A percentile compares a stretch with the other conserved stretches of the same genome.
These are phyloP conservation scores for Poeciliopsis paucimaculata DNA, from an alignment of 2,797 vertebrate genomes.

Conservation along the genomic window DNA sequence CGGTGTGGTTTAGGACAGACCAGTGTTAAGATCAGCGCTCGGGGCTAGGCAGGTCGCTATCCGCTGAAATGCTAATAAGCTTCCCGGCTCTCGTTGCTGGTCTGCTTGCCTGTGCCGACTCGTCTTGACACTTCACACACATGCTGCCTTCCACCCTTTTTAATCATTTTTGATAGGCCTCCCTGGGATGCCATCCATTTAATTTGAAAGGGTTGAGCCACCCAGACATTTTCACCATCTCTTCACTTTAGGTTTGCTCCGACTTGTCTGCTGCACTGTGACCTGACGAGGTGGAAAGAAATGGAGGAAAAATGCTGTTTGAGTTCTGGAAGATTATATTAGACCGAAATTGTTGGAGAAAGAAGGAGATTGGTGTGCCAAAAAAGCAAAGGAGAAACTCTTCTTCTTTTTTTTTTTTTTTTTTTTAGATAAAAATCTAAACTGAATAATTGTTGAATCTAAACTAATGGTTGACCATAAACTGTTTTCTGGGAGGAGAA, in stretches of 20 bases:
- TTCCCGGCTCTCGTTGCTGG: constrained; percentile 74
- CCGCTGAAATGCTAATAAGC: constrained; percentile 80
- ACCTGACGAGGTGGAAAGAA: constrained; percentile 62
- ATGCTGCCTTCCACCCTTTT: constrained; percentile 77
- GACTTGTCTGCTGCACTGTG: constrained; percentile 69
- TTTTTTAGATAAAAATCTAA: constrained; percentile 12
- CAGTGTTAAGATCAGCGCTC: constrained; percentile 75
- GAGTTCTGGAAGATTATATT: constrained; percentile 54
- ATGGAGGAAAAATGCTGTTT: constrained; percentile 49
- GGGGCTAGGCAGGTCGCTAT: constrained; percentile 79
- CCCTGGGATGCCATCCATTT: constrained; percentile 79
- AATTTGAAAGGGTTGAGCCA: constrained; percentile 80
- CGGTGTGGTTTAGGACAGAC: constrained; percentile 69
- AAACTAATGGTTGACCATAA: neutral
- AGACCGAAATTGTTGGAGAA: constrained; percentile 21
- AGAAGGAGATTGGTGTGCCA: constrained; percentile 34
- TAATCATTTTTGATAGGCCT: constrained; percentile 82
- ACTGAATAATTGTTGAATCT: neutral
- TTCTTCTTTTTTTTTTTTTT: no score
- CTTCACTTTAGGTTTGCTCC: constrained; percentile 71
- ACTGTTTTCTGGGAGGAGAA: constrained; percentile 1
- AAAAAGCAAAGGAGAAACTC: constrained; percentile 20
- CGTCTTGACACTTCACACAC: constrained; percentile 79
- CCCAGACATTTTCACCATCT: constrained; percentile 79
- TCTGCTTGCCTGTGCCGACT: constrained; percentile 75